Base-by-base conservation (phyloP, 2,888 invertebrate species). In the Trichacis sp. region DNA sequence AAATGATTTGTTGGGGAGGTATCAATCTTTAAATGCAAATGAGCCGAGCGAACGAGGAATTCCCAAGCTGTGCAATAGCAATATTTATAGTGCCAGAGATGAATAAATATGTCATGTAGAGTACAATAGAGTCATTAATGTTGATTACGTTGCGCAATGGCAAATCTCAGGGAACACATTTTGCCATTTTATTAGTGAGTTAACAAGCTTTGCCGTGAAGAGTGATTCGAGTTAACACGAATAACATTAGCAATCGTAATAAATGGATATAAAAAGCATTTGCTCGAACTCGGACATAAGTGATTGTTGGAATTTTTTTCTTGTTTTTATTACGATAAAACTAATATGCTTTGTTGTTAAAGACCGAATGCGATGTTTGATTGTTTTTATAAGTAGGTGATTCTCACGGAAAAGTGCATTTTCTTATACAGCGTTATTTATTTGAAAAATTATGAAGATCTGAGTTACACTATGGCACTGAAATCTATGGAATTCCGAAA, bases 61-160 rank as follows among this genome's bases (percentile, higher is more conserved):
- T 33, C 33, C 33, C 33, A 33, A 11, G 33, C 33, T n/a, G 33
- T n/a, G 33, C 33, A 57, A 62, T 62, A 57, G 36, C 15, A 52
- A 55, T 49, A 57, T 49, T 63, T 43, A 46, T 38, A 46, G 48
- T 57, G 15, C 18, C 5, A 0, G 45, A 19, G 4, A 30, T 43
- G 9, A 53, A 63, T 33, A 33, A 57, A 51, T 57, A 57, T 63
- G 48, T 53, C 57, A 53, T 53, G 52, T 57, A 29, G 45, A 57
- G 53, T 29, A 57, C 57, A 57, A 63, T 56, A 53, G 57, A 47
- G 50, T 45, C 49, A 63, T 63, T 57, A 57, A 57, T 63, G 53
- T 63, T 63, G 43, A 57, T 45, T 49, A 17, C 57, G 38, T 53
- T 33, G 33, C 33, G 33, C n/a, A 33, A 33, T 11, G 33, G 33